Conservation (phyloP, 2,888 invertebrate species). For the Kryphioiulus occultus region DNA sequence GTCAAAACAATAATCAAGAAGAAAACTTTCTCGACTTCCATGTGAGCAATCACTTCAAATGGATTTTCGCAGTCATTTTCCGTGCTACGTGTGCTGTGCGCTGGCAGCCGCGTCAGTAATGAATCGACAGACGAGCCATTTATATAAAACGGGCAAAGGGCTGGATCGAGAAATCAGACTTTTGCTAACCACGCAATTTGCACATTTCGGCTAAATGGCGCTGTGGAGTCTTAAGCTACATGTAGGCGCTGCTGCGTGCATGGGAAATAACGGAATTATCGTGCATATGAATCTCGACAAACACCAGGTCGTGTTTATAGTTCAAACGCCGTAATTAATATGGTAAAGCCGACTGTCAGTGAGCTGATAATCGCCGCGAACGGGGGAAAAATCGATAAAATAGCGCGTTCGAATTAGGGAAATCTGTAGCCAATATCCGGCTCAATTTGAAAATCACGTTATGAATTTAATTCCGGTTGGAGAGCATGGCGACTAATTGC, state of each 20-base stretch:
- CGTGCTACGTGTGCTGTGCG: neutral
- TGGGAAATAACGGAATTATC: neutral
- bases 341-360: neutral
- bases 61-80: constrained; percentile 7
- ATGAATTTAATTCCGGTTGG: neutral
- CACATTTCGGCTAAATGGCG: neutral
- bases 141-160: neutral
- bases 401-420: neutral
- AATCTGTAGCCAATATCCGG: neutral
- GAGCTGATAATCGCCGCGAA: neutral
- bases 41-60: constrained; percentile 31
- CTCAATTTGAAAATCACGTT: neutral
- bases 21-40: neutral
- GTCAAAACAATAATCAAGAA: constrained; percentile 35
- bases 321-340: neutral
- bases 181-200: constrained; percentile 7
- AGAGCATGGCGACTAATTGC: neutral
- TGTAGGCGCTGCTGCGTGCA: too few species aligned
- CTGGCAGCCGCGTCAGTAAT: neutral
- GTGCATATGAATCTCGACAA: neutral
- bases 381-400: neutral
- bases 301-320: constrained; percentile 11
- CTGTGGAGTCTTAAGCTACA: neutral
- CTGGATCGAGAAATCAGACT: neutral
- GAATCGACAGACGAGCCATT: neutral